phyloP scores from a whole-genome alignment of 2,113 vertebrate species.

The Misgurnus anguillicaudatus region DNA sequence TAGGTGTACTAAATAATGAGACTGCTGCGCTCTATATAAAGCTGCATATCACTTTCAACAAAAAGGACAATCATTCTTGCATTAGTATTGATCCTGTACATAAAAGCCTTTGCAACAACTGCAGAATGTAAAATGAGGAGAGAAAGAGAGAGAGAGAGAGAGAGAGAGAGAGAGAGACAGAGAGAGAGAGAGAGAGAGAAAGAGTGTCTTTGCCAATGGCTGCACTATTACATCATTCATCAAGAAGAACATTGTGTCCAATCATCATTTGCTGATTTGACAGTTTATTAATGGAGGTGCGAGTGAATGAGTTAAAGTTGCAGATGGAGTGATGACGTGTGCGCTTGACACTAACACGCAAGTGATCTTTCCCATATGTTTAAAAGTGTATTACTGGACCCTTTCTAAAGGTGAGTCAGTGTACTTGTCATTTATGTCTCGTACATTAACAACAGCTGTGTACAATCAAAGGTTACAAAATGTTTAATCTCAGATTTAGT shows the following conservation, averaged over 20 bases:
- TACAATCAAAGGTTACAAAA: background rate
- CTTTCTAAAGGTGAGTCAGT: background rate
- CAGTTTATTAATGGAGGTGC: constrained; percentile 15
- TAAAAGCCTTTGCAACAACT: background rate
- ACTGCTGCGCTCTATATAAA: background rate
- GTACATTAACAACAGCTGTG: no score
- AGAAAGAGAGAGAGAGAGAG: no score
- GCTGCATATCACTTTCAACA: background rate
- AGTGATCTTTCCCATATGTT: background rate
- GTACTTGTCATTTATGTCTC: no score
- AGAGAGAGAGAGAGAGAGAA: background rate
- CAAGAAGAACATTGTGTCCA: constrained; percentile 18
- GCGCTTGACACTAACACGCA: background rate
- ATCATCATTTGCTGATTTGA: constrained; percentile 13
- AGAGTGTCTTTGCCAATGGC: background rate
- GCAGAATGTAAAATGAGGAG: background rate
- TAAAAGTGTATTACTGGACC: background rate
- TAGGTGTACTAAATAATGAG: background rate
- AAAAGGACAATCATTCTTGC: constrained; percentile 11
- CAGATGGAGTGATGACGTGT: constrained; percentile 9
- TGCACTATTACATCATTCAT: background rate
- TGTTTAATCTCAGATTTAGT: background rate
- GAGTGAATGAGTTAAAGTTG: constrained; percentile 1
- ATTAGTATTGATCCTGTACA: constrained; percentile 7
- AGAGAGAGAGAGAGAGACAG: no score